These are phyloP conservation scores for Pissodes strobi DNA, from an alignment of 1,140 invertebrate species.

Conservation along the genomic window DNA sequence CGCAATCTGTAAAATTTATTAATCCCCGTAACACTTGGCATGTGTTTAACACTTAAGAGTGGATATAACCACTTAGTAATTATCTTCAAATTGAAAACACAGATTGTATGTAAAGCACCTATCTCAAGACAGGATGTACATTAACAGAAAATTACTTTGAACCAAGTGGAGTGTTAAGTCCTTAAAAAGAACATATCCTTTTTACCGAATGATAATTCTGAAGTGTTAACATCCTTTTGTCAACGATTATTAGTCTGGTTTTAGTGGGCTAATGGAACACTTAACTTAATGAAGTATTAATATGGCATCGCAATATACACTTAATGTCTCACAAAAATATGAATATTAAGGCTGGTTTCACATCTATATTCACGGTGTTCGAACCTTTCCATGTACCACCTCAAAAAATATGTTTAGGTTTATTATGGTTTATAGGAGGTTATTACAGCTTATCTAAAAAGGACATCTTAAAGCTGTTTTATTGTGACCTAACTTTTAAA, in stretches of 20 bases:
- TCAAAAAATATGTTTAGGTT: no score
- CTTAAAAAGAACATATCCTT: constrained; percentile 23
- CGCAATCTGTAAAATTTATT: not conserved
- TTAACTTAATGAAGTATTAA: constrained; percentile 15
- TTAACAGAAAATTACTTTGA: constrained; percentile 22
- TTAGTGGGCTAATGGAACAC: constrained; percentile 10
- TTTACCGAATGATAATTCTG: constrained; percentile 14
- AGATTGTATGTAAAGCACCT: constrained; percentile 8
- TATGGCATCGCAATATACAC: no score
- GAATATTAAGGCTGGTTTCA: no score
- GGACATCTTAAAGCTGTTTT: no score
- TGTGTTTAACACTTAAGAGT: constrained; percentile 12
- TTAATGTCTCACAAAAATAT: no score
- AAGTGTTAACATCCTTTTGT: constrained; percentile 21
- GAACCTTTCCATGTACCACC: no score
- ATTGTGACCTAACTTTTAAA: no score
- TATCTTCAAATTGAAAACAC: constrained; percentile 3
- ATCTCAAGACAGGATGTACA: constrained; percentile 16
- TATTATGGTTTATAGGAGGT: no score
- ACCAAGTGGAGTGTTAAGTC: constrained; percentile 18
- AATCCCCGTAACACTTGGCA: constrained; percentile 6
- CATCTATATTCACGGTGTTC: no score
- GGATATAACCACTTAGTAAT: constrained; percentile 18
- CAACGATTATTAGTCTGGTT: constrained; percentile 14
- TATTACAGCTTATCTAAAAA: no score